These are phyloP conservation scores for Lordiphosa mommai DNA, from an alignment of 1,140 invertebrate genomes.

Conservation along the genomic window DNA sequence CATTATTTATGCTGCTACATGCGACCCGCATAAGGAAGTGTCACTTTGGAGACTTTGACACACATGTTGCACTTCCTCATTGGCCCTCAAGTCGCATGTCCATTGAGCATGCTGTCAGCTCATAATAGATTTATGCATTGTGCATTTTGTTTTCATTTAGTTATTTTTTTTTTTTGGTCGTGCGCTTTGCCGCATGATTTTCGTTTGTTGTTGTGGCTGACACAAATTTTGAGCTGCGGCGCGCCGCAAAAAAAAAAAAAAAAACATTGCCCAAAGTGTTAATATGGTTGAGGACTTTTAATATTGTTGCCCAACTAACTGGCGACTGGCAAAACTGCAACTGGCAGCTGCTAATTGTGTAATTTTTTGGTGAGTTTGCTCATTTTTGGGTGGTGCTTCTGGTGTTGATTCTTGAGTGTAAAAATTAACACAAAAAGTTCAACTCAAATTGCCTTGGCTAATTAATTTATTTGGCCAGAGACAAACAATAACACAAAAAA, in stretches of 20 bases:
- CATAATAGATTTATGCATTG: slow-evolving; percentile 50
- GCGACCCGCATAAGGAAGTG: slow-evolving; percentile 57
- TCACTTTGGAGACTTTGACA: slow-evolving; percentile 14
- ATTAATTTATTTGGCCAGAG: slow-evolving; percentile 68
- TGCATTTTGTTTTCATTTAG: slow-evolving; percentile 21
- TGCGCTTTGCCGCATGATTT: slow-evolving; percentile 64
- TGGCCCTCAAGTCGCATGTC: slow-evolving; percentile 6
- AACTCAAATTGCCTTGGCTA: slow-evolving; percentile 50
- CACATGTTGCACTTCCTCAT: slow-evolving; percentile 64
- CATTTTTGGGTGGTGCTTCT: slow-evolving; percentile 32
- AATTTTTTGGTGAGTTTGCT: slow-evolving; percentile 62
- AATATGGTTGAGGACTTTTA: slow-evolving; percentile 77
- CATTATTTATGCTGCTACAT: slow-evolving; percentile 42
- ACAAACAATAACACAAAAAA: slow-evolving; percentile 37
- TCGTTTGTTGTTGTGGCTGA: slow-evolving; percentile 42
- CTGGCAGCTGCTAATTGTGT: slow-evolving; percentile 61
- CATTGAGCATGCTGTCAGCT: slow-evolving; percentile 28
- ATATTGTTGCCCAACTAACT: slow-evolving; percentile 62
- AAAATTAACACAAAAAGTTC: slow-evolving; percentile 58
- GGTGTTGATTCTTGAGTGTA: slow-evolving; percentile 62
- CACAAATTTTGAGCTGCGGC: slow-evolving; percentile 69
- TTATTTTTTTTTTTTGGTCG: slow-evolving; percentile 38
- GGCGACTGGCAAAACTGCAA: slow-evolving; percentile 3
- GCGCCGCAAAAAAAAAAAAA: slow-evolving; percentile 63
- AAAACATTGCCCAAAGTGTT: slow-evolving; percentile 68